These are phyloP conservation scores for Rattus norvegicus DNA, from an alignment of 2,113 vertebrate species.

Conservation along the genomic window GRCr8 NC_086029.1:72056501-72057000, in stretches of 20 bases:
- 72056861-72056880: conserved; percentile 45
- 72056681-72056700: conserved; percentile 78
- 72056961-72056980: conserved; percentile 48
- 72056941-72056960: conserved; percentile 23
- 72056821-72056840: conserved; percentile 2
- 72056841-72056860: conserved; percentile 47
- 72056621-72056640: conserved; percentile 72
- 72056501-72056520: conserved; percentile 70
- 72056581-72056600: conserved; percentile 79
- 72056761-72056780: conserved; percentile 38
- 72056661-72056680: conserved; percentile 80
- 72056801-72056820: conserved; percentile 45
- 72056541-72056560: conserved; percentile 64
- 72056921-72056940: conserved; percentile 63
- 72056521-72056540: conserved; percentile 68
- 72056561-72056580: conserved; percentile 79
- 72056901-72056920: not conserved
- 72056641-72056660: conserved; percentile 71
- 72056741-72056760: conserved; percentile 42
- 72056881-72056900: conserved; percentile 28
- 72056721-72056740: conserved; percentile 41
- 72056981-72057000: conserved; percentile 58
- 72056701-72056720: conserved; percentile 74
- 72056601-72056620: conserved; percentile 69
- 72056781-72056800: conserved; percentile 13